Conservation (phyloP, 2,888 invertebrate species). For the Coremacera marginata region DNA sequence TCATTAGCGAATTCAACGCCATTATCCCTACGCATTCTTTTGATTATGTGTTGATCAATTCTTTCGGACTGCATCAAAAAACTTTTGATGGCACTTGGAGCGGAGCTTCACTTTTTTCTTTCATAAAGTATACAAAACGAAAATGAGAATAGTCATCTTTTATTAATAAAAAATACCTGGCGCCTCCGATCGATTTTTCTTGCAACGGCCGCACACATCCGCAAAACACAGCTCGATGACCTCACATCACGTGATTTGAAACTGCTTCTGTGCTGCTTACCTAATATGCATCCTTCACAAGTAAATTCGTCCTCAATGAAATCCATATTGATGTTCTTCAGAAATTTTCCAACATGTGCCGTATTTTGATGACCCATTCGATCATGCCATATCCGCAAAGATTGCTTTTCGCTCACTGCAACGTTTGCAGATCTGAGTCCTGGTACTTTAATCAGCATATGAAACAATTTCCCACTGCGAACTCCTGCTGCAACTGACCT, state of each 20-base stretch:
- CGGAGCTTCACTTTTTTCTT: no score
- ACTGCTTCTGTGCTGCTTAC: constrained; percentile 42
- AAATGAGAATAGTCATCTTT: constrained; percentile 44
- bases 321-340: constrained; percentile 32
- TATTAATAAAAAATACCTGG: constrained; percentile 45
- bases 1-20: constrained; percentile 52
- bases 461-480: constrained; percentile 34
- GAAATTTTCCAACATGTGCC: constrained; percentile 33
- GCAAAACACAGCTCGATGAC: constrained; percentile 41
- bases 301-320: constrained; percentile 37
- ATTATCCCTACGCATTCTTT: constrained; percentile 50
- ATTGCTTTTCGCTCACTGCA: constrained; percentile 18
- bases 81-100: no score
- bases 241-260: constrained; percentile 34
- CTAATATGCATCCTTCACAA: constrained; percentile 42
- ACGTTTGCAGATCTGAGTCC: constrained; percentile 10
- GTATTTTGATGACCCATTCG: constrained; percentile 40
- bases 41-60: no score
- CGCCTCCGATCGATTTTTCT: constrained; percentile 42
- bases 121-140: no score
- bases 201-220: constrained; percentile 45
- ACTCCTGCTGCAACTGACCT: constrained; percentile 39
- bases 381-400: constrained; percentile 40
- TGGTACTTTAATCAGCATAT: constrained; percentile 34
- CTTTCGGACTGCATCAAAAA: no score